Evolutionary conservation across 2,888 invertebrate species (phyloP), one percentile per base, ranked within the genome.

Genomic region (Melanargia galathea): DNA sequence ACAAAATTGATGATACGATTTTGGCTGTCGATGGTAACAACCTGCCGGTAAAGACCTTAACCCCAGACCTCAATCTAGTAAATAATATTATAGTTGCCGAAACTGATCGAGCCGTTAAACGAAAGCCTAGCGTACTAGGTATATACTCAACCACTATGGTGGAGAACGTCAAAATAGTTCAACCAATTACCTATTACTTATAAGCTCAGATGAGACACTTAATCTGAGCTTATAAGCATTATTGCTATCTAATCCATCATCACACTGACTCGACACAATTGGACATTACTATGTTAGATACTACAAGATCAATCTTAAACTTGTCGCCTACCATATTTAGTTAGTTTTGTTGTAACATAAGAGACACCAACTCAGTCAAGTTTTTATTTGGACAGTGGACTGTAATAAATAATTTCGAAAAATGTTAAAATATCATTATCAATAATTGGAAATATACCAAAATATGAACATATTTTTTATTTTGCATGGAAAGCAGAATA

Each of bases 321-420:
- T 35, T 35, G 22, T 51, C 16, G 43, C 22, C 33, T 45, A 26
- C 38, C 49, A 49, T 59, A 59, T 59, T 49, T 49, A 59, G 54
- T 3, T 22, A 20, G 35, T 49, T 35, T 54, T 54, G 46, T 35
- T 46, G 51, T 51, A 51, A 30, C 16, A 16, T 26, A 33, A 51
- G 30, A 33, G 16, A 18, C 26, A 30, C 10, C 30, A 16, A 51
- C 30, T 51, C 30, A 16, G 48, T 2, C 48, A 26, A 4, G 11
- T 30, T 60, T 60, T 46, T 46, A 54, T 33, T 58, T 52, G 22
- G 2, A 26, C 18, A 52, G 6, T 13, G 11, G 20, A 35, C 35
- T 35, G 35, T 54, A 54, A 10, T 30, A 54, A 46, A 46, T 46
- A 13, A 46, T 46, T 46, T 11, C 22, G 22, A 22, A 11, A 18